Conservation (phyloP, 2,113 vertebrate genomes). For the Telmatochromis sp. region DNA sequence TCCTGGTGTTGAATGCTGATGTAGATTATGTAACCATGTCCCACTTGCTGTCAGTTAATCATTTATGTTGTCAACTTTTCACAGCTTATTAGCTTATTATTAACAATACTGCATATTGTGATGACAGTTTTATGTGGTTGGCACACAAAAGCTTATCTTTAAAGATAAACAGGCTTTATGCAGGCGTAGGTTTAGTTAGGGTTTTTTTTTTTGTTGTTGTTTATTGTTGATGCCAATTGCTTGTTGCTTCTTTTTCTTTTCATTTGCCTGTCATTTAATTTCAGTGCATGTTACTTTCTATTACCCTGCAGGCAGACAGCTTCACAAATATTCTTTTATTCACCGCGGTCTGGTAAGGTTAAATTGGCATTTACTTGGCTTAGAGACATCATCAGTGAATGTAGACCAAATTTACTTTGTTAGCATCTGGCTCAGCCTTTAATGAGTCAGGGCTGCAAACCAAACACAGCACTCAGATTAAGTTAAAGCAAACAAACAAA, state of each 20-base stretch:
- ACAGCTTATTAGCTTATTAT: neutral
- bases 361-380: conserved; percentile 13
- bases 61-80: neutral
- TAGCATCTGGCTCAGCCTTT: neutral
- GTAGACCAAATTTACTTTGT: neutral
- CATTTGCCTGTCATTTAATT: neutral
- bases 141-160: neutral
- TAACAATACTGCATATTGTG: neutral
- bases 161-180: neutral
- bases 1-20: neutral
- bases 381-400: neutral
- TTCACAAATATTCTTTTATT: neutral
- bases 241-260: neutral
- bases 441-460: neutral
- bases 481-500: neutral
- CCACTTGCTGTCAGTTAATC: neutral
- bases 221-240: neutral
- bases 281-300: neutral
- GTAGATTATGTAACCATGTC: neutral
- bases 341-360: neutral
- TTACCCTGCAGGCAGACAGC: neutral
- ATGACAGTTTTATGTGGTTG: neutral
- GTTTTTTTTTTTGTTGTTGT: fast-evolving
- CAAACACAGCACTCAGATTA: neutral
- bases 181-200: neutral